Evolutionary conservation across 2,888 invertebrate genomes (phyloP), one percentile per base, ranked within the genome.

Genomic region (Diarsia rubi): DNA sequence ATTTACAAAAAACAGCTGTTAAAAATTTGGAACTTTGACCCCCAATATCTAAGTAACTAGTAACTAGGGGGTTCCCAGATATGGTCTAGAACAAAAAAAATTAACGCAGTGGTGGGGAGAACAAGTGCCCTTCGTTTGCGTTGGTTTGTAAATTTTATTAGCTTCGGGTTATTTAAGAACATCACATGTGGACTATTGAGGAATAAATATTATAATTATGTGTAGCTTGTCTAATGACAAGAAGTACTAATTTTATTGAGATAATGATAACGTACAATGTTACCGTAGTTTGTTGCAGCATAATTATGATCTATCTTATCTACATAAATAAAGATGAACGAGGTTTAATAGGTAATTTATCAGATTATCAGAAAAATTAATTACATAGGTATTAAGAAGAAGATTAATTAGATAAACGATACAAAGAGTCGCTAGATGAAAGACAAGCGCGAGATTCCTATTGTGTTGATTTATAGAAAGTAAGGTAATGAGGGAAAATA

Each of bases 181-280:
- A n/a, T n/a, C n/a, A n/a, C n/a, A n/a, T n/a, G n/a, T n/a, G n/a
- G n/a, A n/a, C n/a, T n/a, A n/a, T n/a, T n/a, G n/a, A n/a, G n/a
- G n/a, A 37, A 63, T 49, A 42, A 62, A 63, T 42, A 42, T 49
- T 1, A 19, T 12, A n/a, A n/a, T n/a, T n/a, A 63, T 44, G 31
- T 66, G 44, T 24, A 24, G 45, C 14, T 21, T 24, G 16, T 47
- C 27, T 47, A 21, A 2, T 47, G 9, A 21, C 68, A 47, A 47
- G 21, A 68, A 4, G 8, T 27, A 63, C 19, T 21, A 42, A 27
- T 16, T 49, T 31, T 37, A 5, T 21, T 27, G 37, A 31, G 12
- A 52, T 24, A 52, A 37, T 21, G 45, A 72, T 57, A 27, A 63
- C 45, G 14, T 24, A 62, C 72, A 63, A 57, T 64, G 54, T 57